Evolutionary conservation across 1,140 invertebrate genomes (phyloP), one percentile per base, ranked within the genome.

Genomic region (Cardiocondyla obscurior): DNA sequence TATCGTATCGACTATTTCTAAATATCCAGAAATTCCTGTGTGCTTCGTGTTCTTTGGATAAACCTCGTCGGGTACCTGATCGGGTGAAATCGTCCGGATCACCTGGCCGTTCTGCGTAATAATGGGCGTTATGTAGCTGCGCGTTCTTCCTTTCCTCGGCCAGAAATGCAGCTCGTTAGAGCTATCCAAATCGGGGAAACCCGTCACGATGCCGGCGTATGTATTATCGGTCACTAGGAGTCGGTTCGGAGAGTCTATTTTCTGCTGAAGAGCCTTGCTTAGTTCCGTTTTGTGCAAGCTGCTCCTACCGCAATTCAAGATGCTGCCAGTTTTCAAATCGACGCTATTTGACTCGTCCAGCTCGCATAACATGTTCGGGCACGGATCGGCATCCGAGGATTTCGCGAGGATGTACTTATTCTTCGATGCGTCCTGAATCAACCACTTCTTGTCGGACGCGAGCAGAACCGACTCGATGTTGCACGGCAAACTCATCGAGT

Each of bases 1-100:
- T 1, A 92, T 87, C 16, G 94, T 81, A 90, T 96, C 96, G 57
- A 94, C 92, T 19, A 96, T 92, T 91, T 96, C 96, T 42, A 96
- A 89, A 84, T 94, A 96, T 25, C 93, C 94, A 84, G 91, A 82
- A 22, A 90, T 65, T 46, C 77, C 85, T 2, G 5, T 16, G 46
- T 85, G 51, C 49, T 73, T 88, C 30, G 51, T 85, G 72, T 89
- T 86, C 2, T 87, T 76, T 4, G 91, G 74, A 67, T 89, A 70
- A 12, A 92, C 88, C n/a, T 89, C 86, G 14, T 74, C 60, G 0
- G 91, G 87, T 16, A 93, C 81, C 55, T 91, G 87, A 8, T 74
- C 58, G 3, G 69, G 5, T 7, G 72, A 62, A n/a, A 95, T 60
- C 0, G 93, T 92, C 67, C 93, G 86, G 3, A 96, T 89, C 36